Percentiles rank a stretch among this genome's conserved stretches.
phyloP scores from a whole-genome alignment of 1,140 invertebrate species.

The Leptinotarsa lineolata region DNA sequence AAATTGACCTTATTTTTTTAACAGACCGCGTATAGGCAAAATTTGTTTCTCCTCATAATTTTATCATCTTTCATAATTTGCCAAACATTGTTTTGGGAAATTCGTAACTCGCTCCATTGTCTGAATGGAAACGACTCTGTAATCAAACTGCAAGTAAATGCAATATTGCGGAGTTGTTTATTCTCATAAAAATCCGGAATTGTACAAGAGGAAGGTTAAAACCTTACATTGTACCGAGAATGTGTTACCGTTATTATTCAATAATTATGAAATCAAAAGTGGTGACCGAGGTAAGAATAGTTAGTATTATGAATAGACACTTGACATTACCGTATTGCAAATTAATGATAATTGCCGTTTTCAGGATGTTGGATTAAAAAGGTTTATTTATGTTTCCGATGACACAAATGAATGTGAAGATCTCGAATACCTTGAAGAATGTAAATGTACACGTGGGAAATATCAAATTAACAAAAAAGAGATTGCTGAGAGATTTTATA shows the following conservation, averaged over 20 bases:
- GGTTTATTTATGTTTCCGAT: neutral
- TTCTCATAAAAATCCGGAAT: conserved; percentile 26
- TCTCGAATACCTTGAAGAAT: neutral
- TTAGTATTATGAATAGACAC: neutral
- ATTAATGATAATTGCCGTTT: neutral
- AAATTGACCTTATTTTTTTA: too few species aligned
- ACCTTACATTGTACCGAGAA: conserved; percentile 28
- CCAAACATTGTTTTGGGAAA: too few species aligned
- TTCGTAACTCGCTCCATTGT: too few species aligned
- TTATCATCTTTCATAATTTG: too few species aligned
- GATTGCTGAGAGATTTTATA: too few species aligned
- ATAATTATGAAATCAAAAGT: conserved; percentile 32
- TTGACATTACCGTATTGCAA: neutral
- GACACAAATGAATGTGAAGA: conserved; percentile 4
- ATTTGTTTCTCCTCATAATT: too few species aligned
- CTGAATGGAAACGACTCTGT: neutral
- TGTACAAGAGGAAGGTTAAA: conserved; percentile 24
- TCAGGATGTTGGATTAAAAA: neutral
- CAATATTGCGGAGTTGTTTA: neutral
- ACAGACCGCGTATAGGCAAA: too few species aligned
- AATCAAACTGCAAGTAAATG: neutral
- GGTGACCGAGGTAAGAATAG: neutral
- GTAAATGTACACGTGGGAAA: too few species aligned
- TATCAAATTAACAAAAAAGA: too few species aligned
- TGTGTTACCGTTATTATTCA: conserved; percentile 37